Evolutionary conservation across 2,888 invertebrate species (phyloP).

Genomic region (Trissonchulus latispiculum): DNA sequence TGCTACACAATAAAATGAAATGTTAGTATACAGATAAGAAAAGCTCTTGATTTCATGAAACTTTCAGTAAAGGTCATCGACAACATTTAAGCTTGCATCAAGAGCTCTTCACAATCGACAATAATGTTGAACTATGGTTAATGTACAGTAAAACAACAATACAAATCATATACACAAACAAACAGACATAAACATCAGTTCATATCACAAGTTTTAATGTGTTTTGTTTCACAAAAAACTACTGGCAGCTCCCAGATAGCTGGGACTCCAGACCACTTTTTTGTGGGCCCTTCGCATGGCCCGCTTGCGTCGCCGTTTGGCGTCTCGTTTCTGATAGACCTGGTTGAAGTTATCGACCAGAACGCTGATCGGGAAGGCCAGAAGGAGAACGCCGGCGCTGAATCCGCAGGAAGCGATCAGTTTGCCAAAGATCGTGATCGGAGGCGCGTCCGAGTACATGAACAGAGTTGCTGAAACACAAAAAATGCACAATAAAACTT

Average conservation of each 20-base stretch:
- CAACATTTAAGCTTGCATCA: too few relatives aligned
- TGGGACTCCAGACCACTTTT: neutral
- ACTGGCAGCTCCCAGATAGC: neutral
- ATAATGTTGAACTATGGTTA: too few relatives aligned
- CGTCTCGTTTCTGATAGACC: slow-evolving; percentile 4
- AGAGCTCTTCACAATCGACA: too few relatives aligned
- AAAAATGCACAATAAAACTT: neutral
- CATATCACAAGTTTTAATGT: too few relatives aligned
- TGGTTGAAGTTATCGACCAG: slow-evolving; percentile 16
- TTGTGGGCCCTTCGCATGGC: neutral
- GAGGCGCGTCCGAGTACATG: slow-evolving; percentile 17
- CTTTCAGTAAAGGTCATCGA: too few relatives aligned
- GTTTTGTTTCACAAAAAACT: neutral
- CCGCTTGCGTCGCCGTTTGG: neutral
- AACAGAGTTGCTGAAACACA: slow-evolving; percentile 9
- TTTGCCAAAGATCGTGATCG: slow-evolving; percentile 12
- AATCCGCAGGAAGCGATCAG: slow-evolving; percentile 9
- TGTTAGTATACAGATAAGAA: too few relatives aligned
- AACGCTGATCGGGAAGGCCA: slow-evolving; percentile 17
- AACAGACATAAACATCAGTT: too few relatives aligned
- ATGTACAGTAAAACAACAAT: too few relatives aligned
- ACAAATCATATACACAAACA: too few relatives aligned
- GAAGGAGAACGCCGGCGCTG: slow-evolving; percentile 12
- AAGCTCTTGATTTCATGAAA: too few relatives aligned
- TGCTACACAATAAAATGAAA: too few relatives aligned